A percentile compares a stretch with the other conserved stretches of the same genome.
phyloP scores from a whole-genome alignment of 2,888 invertebrate genomes.

The Cephus runcator region DNA sequence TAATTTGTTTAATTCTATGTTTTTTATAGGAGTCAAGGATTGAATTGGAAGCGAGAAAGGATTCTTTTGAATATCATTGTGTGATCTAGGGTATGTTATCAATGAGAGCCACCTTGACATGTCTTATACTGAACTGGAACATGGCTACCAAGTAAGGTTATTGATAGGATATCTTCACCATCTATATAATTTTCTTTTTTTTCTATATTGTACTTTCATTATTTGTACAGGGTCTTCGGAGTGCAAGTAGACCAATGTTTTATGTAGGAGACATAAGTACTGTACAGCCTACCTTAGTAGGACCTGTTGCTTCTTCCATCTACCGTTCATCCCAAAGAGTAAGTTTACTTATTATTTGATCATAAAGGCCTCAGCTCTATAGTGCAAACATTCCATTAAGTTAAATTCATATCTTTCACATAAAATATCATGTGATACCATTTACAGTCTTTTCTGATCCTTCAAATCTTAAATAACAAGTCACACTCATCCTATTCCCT shows the following conservation, averaged over 20 bases:
- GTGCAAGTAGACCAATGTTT: slow-evolving; percentile 59
- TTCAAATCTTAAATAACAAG: too few relatives aligned
- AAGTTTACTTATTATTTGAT: slow-evolving; percentile 29
- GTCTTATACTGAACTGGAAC: slow-evolving; percentile 94
- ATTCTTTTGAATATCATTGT: not conserved
- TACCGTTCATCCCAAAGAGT: slow-evolving; percentile 59
- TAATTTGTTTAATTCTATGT: not conserved
- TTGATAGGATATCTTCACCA: not conserved
- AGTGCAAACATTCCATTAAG: not conserved
- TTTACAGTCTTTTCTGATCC: too few relatives aligned
- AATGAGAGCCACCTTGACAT: slow-evolving; percentile 67
- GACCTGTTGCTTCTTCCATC: slow-evolving; percentile 51
- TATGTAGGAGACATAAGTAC: slow-evolving; percentile 61
- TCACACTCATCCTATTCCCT: too few relatives aligned
- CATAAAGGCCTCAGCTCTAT: not conserved
- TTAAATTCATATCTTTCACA: not conserved
- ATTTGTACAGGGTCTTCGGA: slow-evolving; percentile 55
- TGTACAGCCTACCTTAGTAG: slow-evolving; percentile 51
- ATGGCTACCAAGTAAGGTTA: slow-evolving; percentile 86
- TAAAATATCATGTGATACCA: not conserved
- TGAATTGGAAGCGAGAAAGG: not conserved
- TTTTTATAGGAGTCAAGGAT: not conserved
- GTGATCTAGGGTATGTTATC: slow-evolving; percentile 34
- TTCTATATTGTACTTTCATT: not conserved
- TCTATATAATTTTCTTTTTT: not conserved